phyloP scores from a whole-genome alignment of 1,140 invertebrate species.

The Eriosoma lanigerum region DNA sequence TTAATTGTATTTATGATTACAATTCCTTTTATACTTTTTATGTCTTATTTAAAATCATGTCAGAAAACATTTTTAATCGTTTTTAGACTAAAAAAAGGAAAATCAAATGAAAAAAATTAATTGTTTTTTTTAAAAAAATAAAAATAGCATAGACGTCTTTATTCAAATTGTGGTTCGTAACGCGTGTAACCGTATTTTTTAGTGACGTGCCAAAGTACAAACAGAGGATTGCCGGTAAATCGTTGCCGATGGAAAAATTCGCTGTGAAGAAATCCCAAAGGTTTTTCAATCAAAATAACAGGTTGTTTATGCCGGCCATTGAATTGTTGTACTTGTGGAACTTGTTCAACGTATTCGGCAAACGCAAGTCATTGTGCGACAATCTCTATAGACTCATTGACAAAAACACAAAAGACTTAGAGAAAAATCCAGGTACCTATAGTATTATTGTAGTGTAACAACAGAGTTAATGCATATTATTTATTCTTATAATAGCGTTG shows the following conservation, averaged over 20 bases:
- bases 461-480: too few species aligned
- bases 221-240: conserved; percentile 92
- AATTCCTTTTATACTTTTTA: too few species aligned
- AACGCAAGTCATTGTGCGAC: conserved; percentile 68
- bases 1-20: too few species aligned
- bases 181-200: too few species aligned
- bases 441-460: neutral
- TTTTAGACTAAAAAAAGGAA: too few species aligned
- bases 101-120: too few species aligned
- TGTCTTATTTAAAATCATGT: too few species aligned
- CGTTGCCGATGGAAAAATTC: conserved; percentile 95
- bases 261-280: conserved; percentile 79
- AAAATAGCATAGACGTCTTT: too few species aligned
- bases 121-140: too few species aligned
- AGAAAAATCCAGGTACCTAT: conserved; percentile 57
- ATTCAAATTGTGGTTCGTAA: too few species aligned
- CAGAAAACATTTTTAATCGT: too few species aligned
- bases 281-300: conserved; percentile 73
- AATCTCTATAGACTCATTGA: conserved; percentile 75
- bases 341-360: conserved; percentile 81
- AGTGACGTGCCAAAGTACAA: conserved; percentile 79
- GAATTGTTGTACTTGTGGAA: conserved; percentile 95
- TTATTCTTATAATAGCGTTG: neutral
- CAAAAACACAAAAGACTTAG: conserved; percentile 61
- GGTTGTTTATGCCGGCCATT: conserved; percentile 76